Conservation (phyloP, 2,797 vertebrate species). For the Acomys russatus region DNA sequence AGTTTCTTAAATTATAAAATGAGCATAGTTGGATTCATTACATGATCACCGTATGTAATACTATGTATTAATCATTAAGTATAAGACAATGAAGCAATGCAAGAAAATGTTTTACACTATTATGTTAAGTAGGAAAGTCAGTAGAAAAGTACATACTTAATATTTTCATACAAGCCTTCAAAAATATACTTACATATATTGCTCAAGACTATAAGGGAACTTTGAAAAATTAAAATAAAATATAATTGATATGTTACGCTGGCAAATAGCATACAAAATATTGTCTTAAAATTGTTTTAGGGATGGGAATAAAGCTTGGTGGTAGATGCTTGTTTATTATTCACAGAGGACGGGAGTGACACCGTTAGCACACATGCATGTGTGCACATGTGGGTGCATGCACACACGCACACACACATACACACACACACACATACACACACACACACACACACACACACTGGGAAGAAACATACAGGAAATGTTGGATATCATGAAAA, state of each 20-base stretch:
- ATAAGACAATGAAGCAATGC: background rate
- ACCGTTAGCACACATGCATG: background rate
- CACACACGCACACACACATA: background rate
- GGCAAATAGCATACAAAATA: background rate
- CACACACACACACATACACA: too few relatives aligned
- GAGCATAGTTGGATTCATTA: slow-evolving; percentile 28
- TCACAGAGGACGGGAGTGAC: background rate
- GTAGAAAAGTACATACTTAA: background rate
- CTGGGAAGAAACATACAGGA: background rate
- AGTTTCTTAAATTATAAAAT: slow-evolving; percentile 9
- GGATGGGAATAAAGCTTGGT: background rate
- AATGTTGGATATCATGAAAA: background rate
- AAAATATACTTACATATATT: background rate
- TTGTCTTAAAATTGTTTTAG: background rate
- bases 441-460: background rate
- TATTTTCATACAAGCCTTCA: background rate
- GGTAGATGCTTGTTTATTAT: background rate
- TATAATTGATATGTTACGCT: background rate
- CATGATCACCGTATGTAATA: background rate
- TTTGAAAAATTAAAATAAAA: slow-evolving; percentile 42
- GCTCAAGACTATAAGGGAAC: background rate
- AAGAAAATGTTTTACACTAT: background rate
- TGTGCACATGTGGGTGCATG: too few relatives aligned
- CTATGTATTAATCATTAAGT: slow-evolving; percentile 11
- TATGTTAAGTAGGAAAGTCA: slow-evolving; percentile 26